Percentiles rank a stretch among this genome's conserved stretches.
These are phyloP conservation scores for Aradus depressus DNA, from an alignment of 2,888 invertebrate species.

Conservation along the genomic window DNA sequence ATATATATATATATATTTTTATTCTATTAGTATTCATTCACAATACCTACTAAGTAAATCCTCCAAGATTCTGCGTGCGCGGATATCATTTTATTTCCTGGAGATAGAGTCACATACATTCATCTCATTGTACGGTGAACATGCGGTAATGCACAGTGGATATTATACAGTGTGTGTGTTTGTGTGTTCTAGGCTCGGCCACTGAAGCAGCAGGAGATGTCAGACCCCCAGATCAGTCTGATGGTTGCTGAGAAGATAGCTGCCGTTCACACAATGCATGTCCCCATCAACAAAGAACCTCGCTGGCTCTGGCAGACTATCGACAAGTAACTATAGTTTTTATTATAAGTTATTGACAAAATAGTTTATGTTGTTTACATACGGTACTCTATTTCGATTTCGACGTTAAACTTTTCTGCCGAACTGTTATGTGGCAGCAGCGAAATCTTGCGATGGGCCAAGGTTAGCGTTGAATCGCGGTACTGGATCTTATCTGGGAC, in stretches of 20 bases:
- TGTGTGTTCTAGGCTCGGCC: slow-evolving; percentile 76
- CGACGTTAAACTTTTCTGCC: too few species aligned
- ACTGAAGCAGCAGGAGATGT: slow-evolving; percentile 68
- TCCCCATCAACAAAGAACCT: slow-evolving; percentile 92
- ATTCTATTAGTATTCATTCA: too few species aligned
- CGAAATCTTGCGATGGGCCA: not conserved
- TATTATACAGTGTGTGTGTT: too few species aligned
- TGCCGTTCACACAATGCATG: slow-evolving; percentile 80
- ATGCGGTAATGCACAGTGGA: too few species aligned
- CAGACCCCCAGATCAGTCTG: slow-evolving; percentile 63
- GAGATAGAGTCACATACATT: too few species aligned
- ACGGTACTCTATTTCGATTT: not conserved
- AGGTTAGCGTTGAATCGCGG: too few species aligned
- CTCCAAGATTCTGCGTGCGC: too few species aligned
- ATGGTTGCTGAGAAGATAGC: slow-evolving; percentile 91
- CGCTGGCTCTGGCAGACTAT: slow-evolving; percentile 90
- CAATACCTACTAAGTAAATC: too few species aligned
- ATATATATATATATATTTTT: too few species aligned
- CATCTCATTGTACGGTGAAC: too few species aligned
- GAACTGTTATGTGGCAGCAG: slow-evolving; percentile 1
- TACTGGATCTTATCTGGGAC: not conserved
- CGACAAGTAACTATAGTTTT: slow-evolving; percentile 46
- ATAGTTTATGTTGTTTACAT: not conserved
- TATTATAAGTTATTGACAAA: not conserved
- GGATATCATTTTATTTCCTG: too few species aligned